Conservation (phyloP, 2,888 invertebrate species). For the Chouioia cunea region DNA sequence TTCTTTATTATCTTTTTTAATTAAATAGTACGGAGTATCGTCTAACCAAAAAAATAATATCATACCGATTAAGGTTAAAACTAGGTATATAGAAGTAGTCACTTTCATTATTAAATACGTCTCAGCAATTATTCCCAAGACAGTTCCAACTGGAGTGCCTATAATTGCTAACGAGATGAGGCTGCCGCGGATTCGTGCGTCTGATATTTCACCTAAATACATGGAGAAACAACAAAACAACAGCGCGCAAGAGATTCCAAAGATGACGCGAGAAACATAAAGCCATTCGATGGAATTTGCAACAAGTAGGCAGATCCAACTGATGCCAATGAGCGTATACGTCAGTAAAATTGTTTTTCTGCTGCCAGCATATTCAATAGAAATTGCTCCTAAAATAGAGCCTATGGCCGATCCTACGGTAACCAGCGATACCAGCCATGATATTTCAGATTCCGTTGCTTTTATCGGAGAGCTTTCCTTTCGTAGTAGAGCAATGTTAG, state of each 20-base stretch:
- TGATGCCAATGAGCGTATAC: conserved; percentile 47
- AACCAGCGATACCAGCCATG: conserved; percentile 55
- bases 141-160: conserved; percentile 56
- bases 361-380: conserved; percentile 40
- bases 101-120: conserved; percentile 55
- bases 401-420: conserved; percentile 3
- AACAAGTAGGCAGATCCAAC: conserved; percentile 50
- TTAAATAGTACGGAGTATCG: conserved; percentile 53
- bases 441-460: conserved; percentile 50
- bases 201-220: conserved; percentile 57
- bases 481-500: conserved; percentile 51
- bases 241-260: conserved; percentile 54
- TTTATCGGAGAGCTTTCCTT: neutral
- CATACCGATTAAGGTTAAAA: conserved; percentile 53
- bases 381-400: neutral
- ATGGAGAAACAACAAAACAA: conserved; percentile 54
- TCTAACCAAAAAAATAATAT: conserved; percentile 53
- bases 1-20: conserved; percentile 1
- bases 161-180: conserved; percentile 55
- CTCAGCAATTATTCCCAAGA: conserved; percentile 56
- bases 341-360: conserved; percentile 49
- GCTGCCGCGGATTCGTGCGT: conserved; percentile 58
- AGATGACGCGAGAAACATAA: conserved; percentile 48
- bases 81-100: conserved; percentile 48
- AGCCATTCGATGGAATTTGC: conserved; percentile 52